Evolutionary conservation across 2,888 invertebrate genomes (phyloP), one percentile per base, ranked within the genome.

Genomic region (Dinocampus coccinellae): DNA sequence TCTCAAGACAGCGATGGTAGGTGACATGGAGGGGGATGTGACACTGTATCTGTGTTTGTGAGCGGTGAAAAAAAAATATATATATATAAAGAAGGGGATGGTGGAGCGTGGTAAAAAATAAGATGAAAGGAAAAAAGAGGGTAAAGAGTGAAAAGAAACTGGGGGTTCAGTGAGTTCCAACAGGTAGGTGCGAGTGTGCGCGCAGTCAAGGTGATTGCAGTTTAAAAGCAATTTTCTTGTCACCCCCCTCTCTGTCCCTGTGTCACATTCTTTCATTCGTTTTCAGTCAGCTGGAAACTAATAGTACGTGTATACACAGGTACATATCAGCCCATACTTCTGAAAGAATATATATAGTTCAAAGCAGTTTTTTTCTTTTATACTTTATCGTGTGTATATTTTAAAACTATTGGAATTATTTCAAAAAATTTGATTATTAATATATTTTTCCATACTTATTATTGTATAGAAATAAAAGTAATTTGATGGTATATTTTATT

Each of bases 201-300:
- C 33, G 72, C 61, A 57, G 64, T 66, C 20, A 53, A 64, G 71
- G 75, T 74, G 73, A 79, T 76, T 73, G 74, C 75, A 76, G 78
- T 80, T 80, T 77, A 75, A 79, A 77, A 77, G 76, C 78, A 74
- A 79, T 80, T 76, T 76, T 75, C 75, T 74, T 75, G 74, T 77
- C 77, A 75, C 69, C 63, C 73, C 69, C 65, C 75, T 74, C 75
- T 73, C 77, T 76, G 74, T 67, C 63, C 73, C 69, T 64, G 63
- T 74, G 72, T 76, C 79, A 70, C 74, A 74, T 75, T 77, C 74
- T 76, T 67, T 65, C 69, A 74, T 75, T 77, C 74, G 76, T 67
- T 65, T 68, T n/a, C 68, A 67, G 63, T 73, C 42, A 55, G 20
- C 42, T 67, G 42, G 42, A 60, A 60, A 67, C 29, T 42, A 20